Evolutionary conservation across 2,113 vertebrate genomes (phyloP), one percentile per base, ranked within the genome.

Genomic region (Podiceps cristatus): DNA sequence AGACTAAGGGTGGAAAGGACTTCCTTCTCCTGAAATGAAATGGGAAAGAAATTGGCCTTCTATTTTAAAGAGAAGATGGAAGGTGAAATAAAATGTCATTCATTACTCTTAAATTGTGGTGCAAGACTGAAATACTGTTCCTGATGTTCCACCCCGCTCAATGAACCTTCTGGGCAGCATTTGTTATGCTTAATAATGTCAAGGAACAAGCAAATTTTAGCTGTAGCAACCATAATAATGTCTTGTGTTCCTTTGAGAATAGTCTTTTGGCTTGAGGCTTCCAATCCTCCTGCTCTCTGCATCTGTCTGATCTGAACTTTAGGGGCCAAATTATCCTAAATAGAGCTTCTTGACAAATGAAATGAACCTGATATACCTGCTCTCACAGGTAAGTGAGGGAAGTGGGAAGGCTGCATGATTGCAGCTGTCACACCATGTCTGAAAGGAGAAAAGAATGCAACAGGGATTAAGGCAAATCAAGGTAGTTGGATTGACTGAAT

Each of bases 181-280:
- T 98, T 98, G 72, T 97, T 97, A 93, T 93, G 47, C 81, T 96
- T 96, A 97, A 96, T 96, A 96, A 96, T 94, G 85, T 96, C 96
- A 98, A 93, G 6, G 4, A 97, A 96, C 84, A 93, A 95, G 93
- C 90, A 95, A 97, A 95, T 96, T 94, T 98, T 96, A 96, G 83
- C 91, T 95, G 60, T 96, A 97, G 95, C 97, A 98, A 95, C 76
- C 85, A 97, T 95, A 96, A 97, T 96, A 97, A 97, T 87, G 55
- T 94, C 89, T 44, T 86, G 19, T 83, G 50, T 96, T 97, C 86
- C 92, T 96, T 93, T 93, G 95, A 92, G 78, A 90, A 96, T 33
- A 97, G 78, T 87, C 75, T 94, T 98, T 91, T 97, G 94, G 92
- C 86, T 96, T 86, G 56, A 91, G 90, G 90, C 93, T 80, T 96